Percentiles rank a stretch among this genome's conserved stretches.
These are phyloP conservation scores for Eunapius fragilis DNA, from an alignment of 37 sponge, comb jelly and placozoan species.

Conservation along the genomic window DNA sequence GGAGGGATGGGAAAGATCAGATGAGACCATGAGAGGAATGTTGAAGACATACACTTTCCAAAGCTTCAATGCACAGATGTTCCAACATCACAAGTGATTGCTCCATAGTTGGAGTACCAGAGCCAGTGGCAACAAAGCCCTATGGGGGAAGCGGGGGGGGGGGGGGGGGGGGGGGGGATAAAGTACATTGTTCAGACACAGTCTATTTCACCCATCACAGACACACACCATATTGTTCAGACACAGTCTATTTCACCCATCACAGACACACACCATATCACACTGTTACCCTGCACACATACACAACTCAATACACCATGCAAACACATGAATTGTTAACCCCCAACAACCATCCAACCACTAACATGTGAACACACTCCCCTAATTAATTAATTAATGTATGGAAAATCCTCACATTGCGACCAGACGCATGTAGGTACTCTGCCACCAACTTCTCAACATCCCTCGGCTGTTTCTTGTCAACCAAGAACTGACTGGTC, in stretches of 20 bases:
- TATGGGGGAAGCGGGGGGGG: too few species aligned
- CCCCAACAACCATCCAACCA: too few species aligned
- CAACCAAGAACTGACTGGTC: slow-evolving; percentile 7
- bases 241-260: too few species aligned
- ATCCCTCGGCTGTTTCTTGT: slow-evolving; percentile 32
- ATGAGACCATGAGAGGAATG: not conserved
- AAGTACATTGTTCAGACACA: too few species aligned
- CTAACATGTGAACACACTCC: too few species aligned
- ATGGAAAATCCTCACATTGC: slow-evolving; percentile 4
- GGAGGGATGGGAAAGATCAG: not conserved
- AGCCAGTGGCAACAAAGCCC: not conserved
- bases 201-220: too few species aligned
- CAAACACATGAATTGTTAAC: too few species aligned
- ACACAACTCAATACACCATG: too few species aligned
- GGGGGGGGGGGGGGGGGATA: too few species aligned
- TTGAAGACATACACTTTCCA: slow-evolving; percentile 12
- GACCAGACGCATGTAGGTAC: slow-evolving; percentile 12
- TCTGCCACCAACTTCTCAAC: slow-evolving; percentile 25
- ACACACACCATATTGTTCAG: too few species aligned
- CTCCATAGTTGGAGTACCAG: not conserved
- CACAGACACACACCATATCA: too few species aligned
- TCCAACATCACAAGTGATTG: slow-evolving; percentile 30
- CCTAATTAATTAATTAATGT: too few species aligned
- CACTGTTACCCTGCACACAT: not conserved
- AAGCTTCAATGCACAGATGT: slow-evolving; percentile 30